A percentile compares a stretch with the other conserved stretches of the same genome.
Conservation (phyloP, 2,888 invertebrate species). For the Rhogogaster chlorosoma region DNA sequence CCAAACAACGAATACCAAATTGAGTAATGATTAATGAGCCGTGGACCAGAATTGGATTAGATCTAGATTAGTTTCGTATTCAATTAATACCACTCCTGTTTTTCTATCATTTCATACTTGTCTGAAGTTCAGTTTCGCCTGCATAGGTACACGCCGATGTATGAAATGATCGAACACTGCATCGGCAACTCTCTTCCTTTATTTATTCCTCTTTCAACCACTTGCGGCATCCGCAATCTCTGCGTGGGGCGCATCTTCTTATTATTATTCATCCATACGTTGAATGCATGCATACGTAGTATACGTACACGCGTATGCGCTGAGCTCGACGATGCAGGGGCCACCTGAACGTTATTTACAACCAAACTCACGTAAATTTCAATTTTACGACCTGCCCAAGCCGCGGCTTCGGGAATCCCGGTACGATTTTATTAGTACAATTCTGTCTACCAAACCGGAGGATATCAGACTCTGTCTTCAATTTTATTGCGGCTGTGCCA, state of each 20-base stretch:
- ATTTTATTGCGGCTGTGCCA: conserved; percentile 16
- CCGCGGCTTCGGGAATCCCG: background rate
- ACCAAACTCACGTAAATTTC: conserved; percentile 33
- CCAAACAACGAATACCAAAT: background rate
- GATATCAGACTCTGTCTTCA: background rate
- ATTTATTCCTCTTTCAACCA: background rate
- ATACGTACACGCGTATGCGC: background rate
- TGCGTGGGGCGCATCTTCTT: conserved; percentile 23
- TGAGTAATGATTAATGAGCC: background rate
- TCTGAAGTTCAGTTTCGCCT: background rate
- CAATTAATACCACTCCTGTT: conserved; percentile 1
- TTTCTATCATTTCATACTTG: background rate
- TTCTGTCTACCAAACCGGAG: background rate
- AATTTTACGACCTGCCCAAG: conserved; percentile 3
- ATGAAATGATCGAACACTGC: conserved; percentile 11
- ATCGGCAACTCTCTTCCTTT: background rate
- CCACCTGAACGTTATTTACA: conserved; percentile 36
- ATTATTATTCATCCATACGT: background rate
- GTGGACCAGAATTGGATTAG: background rate
- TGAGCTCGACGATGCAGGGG: background rate
- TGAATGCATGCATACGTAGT: background rate
- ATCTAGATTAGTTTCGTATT: conserved; percentile 5
- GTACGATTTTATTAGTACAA: conserved; percentile 39
- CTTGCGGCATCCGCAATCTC: conserved; percentile 25
- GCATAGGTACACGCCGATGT: background rate